These are phyloP conservation scores for Hypsopygia costalis DNA, from an alignment of 2,888 invertebrate species.

Conservation along the genomic window DNA sequence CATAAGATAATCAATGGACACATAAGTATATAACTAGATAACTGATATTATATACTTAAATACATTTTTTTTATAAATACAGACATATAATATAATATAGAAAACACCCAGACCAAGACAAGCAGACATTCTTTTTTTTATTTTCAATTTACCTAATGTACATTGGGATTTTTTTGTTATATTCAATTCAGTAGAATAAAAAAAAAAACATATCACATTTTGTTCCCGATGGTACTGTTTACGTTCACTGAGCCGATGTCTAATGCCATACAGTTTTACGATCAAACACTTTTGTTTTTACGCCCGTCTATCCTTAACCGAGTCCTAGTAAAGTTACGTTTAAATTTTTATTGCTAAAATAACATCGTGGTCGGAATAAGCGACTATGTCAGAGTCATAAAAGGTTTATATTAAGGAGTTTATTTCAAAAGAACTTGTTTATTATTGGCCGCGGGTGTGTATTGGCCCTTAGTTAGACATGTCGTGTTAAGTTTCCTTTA, in stretches of 20 bases:
- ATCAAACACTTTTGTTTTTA: constrained; percentile 41
- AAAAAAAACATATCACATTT: background rate
- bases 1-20: too few relatives aligned
- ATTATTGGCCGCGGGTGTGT: background rate
- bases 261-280: constrained; percentile 47
- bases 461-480: too few relatives aligned
- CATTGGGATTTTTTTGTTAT: too few relatives aligned
- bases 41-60: too few relatives aligned
- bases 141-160: too few relatives aligned
- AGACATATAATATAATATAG: too few relatives aligned
- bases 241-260: constrained; percentile 32
- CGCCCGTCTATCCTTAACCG: constrained; percentile 26
- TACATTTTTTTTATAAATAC: too few relatives aligned
- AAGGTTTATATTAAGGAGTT: constrained; percentile 6
- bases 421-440: constrained; percentile 1
- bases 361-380: constrained; percentile 15
- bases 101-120: too few relatives aligned
- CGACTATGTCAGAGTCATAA: constrained; percentile 10
- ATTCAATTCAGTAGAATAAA: too few relatives aligned
- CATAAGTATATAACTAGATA: too few relatives aligned
- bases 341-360: constrained; percentile 25
- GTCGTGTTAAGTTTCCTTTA: too few relatives aligned
- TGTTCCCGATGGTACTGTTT: constrained; percentile 25
- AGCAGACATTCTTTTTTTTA: too few relatives aligned
- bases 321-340: constrained; percentile 32